These are phyloP conservation scores for Sorex fumeus DNA, from an alignment of 2,113 vertebrate genomes.

Conservation along the genomic window DNA sequence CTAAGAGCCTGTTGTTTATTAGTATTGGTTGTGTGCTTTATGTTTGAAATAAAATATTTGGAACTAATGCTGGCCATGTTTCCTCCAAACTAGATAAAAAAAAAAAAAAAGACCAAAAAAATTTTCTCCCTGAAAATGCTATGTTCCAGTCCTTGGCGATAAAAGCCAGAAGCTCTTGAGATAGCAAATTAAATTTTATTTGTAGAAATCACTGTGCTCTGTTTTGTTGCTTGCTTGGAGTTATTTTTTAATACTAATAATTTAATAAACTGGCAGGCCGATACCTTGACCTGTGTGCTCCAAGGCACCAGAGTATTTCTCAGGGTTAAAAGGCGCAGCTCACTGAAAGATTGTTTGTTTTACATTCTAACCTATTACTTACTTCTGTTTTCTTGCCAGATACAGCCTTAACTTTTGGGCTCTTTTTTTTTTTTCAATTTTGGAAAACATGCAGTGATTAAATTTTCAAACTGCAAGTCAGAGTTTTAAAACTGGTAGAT, in stretches of 20 bases:
- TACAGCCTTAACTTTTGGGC: slow-evolving; percentile 83
- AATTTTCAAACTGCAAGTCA: slow-evolving; percentile 82
- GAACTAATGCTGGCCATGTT: slow-evolving; percentile 86
- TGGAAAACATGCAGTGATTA: slow-evolving; percentile 74
- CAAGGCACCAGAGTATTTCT: slow-evolving; percentile 81
- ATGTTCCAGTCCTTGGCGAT: slow-evolving; percentile 74
- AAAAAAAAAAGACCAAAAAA: slow-evolving; percentile 71
- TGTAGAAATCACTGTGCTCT: slow-evolving; percentile 73
- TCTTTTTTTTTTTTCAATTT: slow-evolving; percentile 80
- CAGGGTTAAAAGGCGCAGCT: slow-evolving; percentile 88
- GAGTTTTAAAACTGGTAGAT: slow-evolving; percentile 26
- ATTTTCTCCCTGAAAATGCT: slow-evolving; percentile 77
- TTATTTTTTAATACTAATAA: slow-evolving; percentile 87
- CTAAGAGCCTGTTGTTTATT: slow-evolving; percentile 90
- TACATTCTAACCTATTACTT: slow-evolving; percentile 86
- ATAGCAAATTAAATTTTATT: slow-evolving; percentile 84
- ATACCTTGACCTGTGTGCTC: slow-evolving; percentile 87
- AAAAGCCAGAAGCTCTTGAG: slow-evolving; percentile 79
- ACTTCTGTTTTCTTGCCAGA: slow-evolving; percentile 80
- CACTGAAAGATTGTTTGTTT: slow-evolving; percentile 87
- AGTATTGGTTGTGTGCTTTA: slow-evolving; percentile 87
- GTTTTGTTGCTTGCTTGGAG: slow-evolving; percentile 81
- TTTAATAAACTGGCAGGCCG: slow-evolving; percentile 84
- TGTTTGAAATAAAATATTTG: slow-evolving; percentile 92
- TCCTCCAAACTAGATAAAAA: slow-evolving; percentile 84